Percentiles rank a stretch among this genome's conserved stretches.
Evolutionary conservation across 2,113 vertebrate genomes (phyloP).

Genomic region (Steatornis caripensis): DNA sequence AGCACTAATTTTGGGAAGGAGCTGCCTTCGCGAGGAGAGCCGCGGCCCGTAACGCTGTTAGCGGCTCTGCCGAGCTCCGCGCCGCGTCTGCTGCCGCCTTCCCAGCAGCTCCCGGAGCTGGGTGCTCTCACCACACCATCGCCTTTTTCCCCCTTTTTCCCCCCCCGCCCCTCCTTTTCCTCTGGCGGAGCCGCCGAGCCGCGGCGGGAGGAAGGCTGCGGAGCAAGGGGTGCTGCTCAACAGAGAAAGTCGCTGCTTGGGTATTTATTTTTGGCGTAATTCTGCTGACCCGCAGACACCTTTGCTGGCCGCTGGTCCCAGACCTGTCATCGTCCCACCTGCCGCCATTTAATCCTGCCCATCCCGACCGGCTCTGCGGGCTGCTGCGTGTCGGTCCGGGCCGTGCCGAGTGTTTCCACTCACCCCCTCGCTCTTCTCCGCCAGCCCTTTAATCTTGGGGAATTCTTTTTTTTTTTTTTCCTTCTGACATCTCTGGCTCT

Average conservation of each 20-base stretch:
- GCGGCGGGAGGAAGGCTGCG: background rate
- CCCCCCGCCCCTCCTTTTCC: background rate
- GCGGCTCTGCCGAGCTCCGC: background rate
- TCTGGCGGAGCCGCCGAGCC: background rate
- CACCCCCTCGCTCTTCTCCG: background rate
- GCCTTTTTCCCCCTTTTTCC: background rate
- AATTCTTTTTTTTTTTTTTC: background rate
- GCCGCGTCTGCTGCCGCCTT: background rate
- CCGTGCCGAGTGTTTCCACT: background rate
- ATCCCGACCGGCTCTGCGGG: background rate
- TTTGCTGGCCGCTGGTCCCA: background rate
- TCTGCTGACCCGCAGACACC: background rate
- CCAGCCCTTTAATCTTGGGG: slow-evolving; percentile 59
- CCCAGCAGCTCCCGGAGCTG: background rate
- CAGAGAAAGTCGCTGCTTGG: background rate
- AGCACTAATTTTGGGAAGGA: background rate
- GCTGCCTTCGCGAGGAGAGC: background rate
- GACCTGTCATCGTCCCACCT: slow-evolving; percentile 52
- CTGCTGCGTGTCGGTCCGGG: background rate
- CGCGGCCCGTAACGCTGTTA: background rate
- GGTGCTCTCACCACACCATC: background rate
- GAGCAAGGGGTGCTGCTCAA: background rate
- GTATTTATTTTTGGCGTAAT: background rate
- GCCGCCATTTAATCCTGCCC: slow-evolving; percentile 44
- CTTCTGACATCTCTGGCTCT: slow-evolving; percentile 62